Evolutionary conservation across 2,888 invertebrate species (phyloP), one percentile per base, ranked within the genome.

Genomic region (Stramonita haemastoma): DNA sequence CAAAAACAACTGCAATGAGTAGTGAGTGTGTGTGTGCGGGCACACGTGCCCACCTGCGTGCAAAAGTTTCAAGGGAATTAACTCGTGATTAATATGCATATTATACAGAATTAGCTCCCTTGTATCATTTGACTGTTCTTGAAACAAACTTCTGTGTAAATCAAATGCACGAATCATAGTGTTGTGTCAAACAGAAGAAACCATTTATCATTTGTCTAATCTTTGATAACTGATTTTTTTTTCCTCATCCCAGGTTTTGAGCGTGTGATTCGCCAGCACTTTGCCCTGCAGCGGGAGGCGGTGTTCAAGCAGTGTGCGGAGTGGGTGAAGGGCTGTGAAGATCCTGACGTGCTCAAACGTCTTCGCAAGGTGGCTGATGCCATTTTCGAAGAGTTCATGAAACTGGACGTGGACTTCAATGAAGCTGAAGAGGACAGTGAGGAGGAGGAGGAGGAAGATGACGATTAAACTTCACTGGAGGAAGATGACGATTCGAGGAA

Each of bases 261-360:
- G 86, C 83, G 87, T 2, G 77, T 91, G 73, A 89, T 91, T 17
- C 87, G 85, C 2, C 84, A 60, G 17, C 92, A 92, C 79, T 90
- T 91, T 70, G 86, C 87, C n/a, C 83, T 91, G 19, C 91, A 92
- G 86, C 83, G 89, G 87, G 86, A 92, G 26, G 85, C 56, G 1
- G 86, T 91, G 32, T 83, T 91, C 87, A 90, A 90, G 79, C 92
- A 92, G 90, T 91, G 91, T 79, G 81, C 86, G 26, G 79, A 90
- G 22, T 91, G 91, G 92, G 89, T 91, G 86, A 26, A 88, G 19
- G 89, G 91, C 22, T 89, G 90, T 46, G 79, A 92, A n/a, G 91
- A 92, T 1, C 89, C 89, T 46, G 91, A 91, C 70, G n/a, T 88
- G 46, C 79, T 81, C 70, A 90, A 85, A 34, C 86, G 90, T 8